Percentiles rank a stretch among this genome's conserved stretches.
Conservation (phyloP, 2,888 invertebrate species). For the Rambutsinella grinnellia region DNA sequence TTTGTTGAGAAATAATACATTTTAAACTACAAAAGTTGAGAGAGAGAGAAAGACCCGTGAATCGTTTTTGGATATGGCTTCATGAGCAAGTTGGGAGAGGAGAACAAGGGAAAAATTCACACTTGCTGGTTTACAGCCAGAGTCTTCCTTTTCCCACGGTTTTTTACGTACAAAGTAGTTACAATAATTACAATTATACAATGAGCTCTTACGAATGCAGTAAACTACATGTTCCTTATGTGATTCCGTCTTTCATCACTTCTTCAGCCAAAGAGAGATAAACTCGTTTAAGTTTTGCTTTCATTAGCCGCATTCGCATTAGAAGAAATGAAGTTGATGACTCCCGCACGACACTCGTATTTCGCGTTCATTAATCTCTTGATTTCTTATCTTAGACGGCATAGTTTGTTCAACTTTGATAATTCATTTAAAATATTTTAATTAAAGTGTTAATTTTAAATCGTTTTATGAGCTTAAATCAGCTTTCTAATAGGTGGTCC, state of each 20-base stretch:
- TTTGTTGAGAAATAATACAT: neutral
- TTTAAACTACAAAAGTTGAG: neutral
- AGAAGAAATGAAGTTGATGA: too few species aligned
- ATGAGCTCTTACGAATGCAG: neutral
- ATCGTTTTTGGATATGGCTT: constrained; percentile 31
- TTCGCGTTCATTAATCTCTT: neutral
- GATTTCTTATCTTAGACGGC: too few species aligned
- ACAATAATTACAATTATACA: constrained; percentile 22
- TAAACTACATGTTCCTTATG: neutral
- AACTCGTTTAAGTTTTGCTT: too few species aligned
- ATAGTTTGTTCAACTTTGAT: neutral
- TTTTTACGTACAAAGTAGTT: constrained; percentile 29
- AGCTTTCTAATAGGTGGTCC: neutral
- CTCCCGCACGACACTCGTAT: neutral
- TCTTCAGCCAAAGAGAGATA: too few species aligned
- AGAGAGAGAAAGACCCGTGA: neutral
- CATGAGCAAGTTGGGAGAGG: constrained; percentile 28
- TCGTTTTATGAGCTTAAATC: neutral
- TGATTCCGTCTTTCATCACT: neutral
- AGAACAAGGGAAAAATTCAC: constrained; percentile 59
- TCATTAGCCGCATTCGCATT: too few species aligned
- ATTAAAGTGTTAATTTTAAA: neutral
- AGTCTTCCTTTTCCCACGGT: constrained; percentile 65
- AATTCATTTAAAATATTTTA: neutral
- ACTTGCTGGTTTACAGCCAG: constrained; percentile 63